phyloP scores from a whole-genome alignment of 2,797 vertebrate genomes.

The Coranthus polyacanthus region DNA sequence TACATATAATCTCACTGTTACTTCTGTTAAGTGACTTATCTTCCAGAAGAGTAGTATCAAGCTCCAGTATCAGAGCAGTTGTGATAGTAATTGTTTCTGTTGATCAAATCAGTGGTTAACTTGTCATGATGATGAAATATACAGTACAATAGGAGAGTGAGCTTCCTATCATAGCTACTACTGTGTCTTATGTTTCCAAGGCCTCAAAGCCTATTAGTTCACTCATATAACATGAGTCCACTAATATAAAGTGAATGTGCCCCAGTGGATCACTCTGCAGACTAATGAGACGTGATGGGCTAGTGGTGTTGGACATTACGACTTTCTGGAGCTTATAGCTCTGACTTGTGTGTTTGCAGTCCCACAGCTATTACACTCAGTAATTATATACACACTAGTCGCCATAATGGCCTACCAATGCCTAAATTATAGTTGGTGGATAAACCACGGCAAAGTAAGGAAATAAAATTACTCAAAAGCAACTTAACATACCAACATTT shows the following conservation, averaged over 20 bases:
- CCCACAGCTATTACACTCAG: constrained; percentile 65
- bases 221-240: constrained; percentile 35
- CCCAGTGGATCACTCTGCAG: constrained; percentile 52
- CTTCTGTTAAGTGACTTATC: not conserved
- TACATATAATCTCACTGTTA: not conserved
- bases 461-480: constrained; percentile 53
- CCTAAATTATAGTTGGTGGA: constrained; percentile 74
- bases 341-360: constrained; percentile 62
- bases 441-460: constrained; percentile 73
- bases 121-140: constrained; percentile 12
- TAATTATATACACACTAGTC: constrained; percentile 71
- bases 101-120: constrained; percentile 4
- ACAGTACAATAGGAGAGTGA: not conserved
- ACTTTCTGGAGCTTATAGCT: constrained; percentile 60
- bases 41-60: too few relatives aligned
- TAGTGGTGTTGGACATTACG: constrained; percentile 55
- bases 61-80: too few relatives aligned
- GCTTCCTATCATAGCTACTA: not conserved
- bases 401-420: constrained; percentile 61
- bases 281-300: constrained; percentile 69
- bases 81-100: not conserved
- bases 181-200: constrained; percentile 38
- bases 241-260: constrained; percentile 53
- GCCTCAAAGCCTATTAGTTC: not conserved
- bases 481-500: constrained; percentile 31